phyloP scores from a whole-genome alignment of 2,113 vertebrate species.

The Leptosomus discolor region DNA sequence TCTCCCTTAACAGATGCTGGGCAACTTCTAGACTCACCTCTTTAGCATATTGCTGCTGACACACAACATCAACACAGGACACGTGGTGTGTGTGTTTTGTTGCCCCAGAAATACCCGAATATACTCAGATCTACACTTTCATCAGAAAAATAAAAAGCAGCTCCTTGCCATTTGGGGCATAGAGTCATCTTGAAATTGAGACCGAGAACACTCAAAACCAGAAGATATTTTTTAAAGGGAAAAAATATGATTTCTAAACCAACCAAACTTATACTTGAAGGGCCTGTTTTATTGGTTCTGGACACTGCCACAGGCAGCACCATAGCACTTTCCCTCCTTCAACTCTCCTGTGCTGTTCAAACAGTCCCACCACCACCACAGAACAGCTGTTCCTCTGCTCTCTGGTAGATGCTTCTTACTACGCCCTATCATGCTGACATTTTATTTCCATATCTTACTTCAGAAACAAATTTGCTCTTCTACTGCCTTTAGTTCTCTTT shows the following conservation, averaged over 20 bases:
- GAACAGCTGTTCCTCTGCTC: neutral
- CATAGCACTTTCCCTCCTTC: neutral
- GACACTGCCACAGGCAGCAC: neutral
- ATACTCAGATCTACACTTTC: neutral
- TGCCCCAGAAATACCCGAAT: neutral
- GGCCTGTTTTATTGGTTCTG: neutral
- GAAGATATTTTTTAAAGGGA: neutral
- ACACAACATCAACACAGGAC: accelerated
- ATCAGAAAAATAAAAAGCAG: neutral
- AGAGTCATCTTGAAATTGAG: neutral
- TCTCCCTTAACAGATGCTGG: neutral
- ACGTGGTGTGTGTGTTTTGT: neutral
- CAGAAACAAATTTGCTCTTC: neutral
- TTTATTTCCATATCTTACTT: neutral
- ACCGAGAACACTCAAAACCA: neutral
- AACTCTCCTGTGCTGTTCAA: neutral
- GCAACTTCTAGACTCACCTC: neutral
- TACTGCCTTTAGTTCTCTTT: neutral
- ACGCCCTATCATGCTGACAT: neutral
- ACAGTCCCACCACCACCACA: neutral
- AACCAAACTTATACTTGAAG: neutral
- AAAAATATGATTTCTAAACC: neutral
- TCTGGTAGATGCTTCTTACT: neutral
- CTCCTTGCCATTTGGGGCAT: neutral
- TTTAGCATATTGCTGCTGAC: neutral